phyloP scores from a whole-genome alignment of 30 jellyfish, hydroid and myxozoan species.

The Euphysa ruthae region DNA sequence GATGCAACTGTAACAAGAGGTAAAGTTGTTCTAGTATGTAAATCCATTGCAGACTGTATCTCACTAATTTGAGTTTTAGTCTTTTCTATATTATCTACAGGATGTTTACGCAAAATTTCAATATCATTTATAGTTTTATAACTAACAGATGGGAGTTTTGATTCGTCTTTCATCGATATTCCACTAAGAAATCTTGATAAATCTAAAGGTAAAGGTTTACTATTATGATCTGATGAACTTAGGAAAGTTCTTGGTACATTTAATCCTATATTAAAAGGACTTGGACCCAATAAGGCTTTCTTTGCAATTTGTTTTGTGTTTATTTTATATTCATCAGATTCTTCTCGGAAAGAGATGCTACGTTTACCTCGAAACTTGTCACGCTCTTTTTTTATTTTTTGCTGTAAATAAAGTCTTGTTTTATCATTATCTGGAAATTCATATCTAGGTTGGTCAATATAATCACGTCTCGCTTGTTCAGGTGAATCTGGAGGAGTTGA shows the following conservation, averaged over 20 bases:
- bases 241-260: slow-evolving; percentile 46
- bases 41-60: slow-evolving; percentile 22
- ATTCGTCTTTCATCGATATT: background rate
- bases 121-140: slow-evolving; percentile 7
- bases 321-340: slow-evolving; percentile 23
- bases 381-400: slow-evolving; percentile 14
- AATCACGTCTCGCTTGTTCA: slow-evolving; percentile 6
- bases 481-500: slow-evolving; percentile 36
- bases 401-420: slow-evolving; percentile 18
- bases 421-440: slow-evolving; percentile 5
- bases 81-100: background rate
- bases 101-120: background rate
- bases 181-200: slow-evolving; percentile 11
- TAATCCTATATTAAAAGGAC: slow-evolving; percentile 62
- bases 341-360: slow-evolving; percentile 25
- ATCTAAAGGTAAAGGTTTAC: slow-evolving; percentile 6
- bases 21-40: slow-evolving; percentile 18
- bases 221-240: slow-evolving; percentile 11
- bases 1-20: background rate
- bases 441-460: slow-evolving; percentile 23
- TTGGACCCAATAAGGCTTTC: slow-evolving; percentile 63
- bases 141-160: background rate
- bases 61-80: background rate
- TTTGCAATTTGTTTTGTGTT: slow-evolving; percentile 47
- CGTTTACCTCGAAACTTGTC: slow-evolving; percentile 26